Percentiles rank a stretch among this genome's conserved stretches.
Conservation (phyloP, 2,797 vertebrate species). For the Sphenopsis melanotis region DNA sequence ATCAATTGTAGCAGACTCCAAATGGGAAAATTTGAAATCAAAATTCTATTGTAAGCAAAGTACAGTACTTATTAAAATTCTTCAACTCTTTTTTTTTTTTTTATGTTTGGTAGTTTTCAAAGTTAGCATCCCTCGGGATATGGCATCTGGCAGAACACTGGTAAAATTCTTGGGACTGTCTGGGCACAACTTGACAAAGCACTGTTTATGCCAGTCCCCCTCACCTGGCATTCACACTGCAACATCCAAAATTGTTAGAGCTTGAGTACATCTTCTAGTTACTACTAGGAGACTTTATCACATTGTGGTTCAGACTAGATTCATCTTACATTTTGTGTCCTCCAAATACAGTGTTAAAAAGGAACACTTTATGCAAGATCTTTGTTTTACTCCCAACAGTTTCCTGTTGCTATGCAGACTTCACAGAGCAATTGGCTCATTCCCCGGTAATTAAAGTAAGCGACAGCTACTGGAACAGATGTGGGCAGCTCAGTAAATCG, state of each 20-base stretch:
- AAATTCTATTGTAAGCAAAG: not conserved
- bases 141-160: not conserved
- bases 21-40: not conserved
- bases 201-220: not conserved
- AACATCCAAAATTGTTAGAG: not conserved
- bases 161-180: not conserved
- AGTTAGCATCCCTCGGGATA: not conserved
- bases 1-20: not conserved
- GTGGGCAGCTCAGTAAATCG: slow-evolving; percentile 71
- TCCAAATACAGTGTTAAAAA: not conserved
- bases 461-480: slow-evolving; percentile 74
- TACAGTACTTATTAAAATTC: not conserved
- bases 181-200: not conserved
- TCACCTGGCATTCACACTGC: not conserved
- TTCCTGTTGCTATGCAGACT: slow-evolving; percentile 71
- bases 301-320: not conserved
- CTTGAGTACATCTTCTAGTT: not conserved
- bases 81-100: not conserved
- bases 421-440: slow-evolving; percentile 65
- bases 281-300: not conserved
- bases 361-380: not conserved
- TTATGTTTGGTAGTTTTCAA: not conserved
- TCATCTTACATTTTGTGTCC: not conserved
- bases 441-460: slow-evolving; percentile 67
- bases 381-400: slow-evolving; percentile 60